Conservation (phyloP, 2,888 invertebrate genomes). For the Drosophila testacea region DNA sequence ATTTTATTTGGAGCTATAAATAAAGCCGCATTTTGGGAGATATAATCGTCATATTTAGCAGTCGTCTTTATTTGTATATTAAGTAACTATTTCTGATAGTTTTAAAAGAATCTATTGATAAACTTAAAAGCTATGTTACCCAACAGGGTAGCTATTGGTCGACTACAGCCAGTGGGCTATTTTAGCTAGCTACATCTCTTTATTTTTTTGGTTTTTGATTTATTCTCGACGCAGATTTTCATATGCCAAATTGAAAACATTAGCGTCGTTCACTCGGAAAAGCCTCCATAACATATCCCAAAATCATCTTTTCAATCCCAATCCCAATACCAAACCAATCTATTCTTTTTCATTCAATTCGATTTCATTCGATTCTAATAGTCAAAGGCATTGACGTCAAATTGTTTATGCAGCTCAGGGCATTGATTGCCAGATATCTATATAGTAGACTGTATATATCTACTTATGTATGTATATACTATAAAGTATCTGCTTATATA, state of each 20-base stretch:
- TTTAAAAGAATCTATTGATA: background rate
- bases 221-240: conserved; percentile 34
- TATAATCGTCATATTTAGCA: background rate
- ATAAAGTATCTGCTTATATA: conserved; percentile 28
- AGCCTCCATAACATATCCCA: conserved; percentile 15
- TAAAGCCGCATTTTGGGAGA: background rate
- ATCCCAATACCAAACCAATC: background rate
- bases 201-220: conserved; percentile 34
- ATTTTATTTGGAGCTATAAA: background rate
- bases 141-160: conserved; percentile 5
- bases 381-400: conserved; percentile 68
- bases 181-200: background rate
- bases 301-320: conserved; percentile 8
- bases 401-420: conserved; percentile 71
- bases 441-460: conserved; percentile 1
- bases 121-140: background rate
- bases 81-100: background rate
- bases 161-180: background rate
- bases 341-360: conserved; percentile 22
- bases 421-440: conserved; percentile 29
- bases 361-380: conserved; percentile 33
- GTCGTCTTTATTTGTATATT: background rate
- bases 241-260: conserved; percentile 47
- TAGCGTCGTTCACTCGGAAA: conserved; percentile 19
- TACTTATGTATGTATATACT: conserved; percentile 27